Conservation (phyloP, 1,140 invertebrate genomes). For the Drosophila elegans region DNA sequence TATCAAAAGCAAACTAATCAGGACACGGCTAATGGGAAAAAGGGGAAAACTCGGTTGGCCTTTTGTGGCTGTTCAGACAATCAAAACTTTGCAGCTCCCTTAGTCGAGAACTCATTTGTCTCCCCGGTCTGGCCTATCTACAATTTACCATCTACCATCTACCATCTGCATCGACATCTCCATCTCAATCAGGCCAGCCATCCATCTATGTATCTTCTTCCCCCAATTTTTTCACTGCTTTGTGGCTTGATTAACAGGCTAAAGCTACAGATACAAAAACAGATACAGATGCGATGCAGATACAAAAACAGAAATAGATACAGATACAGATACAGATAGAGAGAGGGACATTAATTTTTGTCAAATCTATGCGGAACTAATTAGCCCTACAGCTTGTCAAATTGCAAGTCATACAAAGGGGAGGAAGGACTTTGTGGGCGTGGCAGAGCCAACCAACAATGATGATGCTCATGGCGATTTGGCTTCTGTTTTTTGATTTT, state of each 20-base stretch:
- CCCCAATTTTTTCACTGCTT: not conserved
- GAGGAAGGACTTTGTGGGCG: conserved; percentile 1
- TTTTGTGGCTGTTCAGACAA: conserved; percentile 31
- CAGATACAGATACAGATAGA: conserved; percentile 9
- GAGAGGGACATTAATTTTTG: conserved; percentile 71
- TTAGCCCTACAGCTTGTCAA: conserved; percentile 79
- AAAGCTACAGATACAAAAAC: conserved; percentile 20
- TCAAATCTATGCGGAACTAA: conserved; percentile 80
- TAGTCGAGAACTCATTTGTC: conserved; percentile 47
- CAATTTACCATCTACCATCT: not conserved
- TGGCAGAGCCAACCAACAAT: not conserved
- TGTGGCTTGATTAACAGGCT: conserved; percentile 49
- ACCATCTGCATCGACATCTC: conserved; percentile 6
- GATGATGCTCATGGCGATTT: conserved; percentile 27
- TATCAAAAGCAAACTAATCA: conserved; percentile 61
- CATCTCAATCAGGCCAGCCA: conserved; percentile 14
- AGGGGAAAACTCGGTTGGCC: conserved; percentile 9
- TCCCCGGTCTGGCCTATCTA: not conserved
- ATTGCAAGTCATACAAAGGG: conserved; percentile 76
- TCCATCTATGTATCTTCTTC: conserved; percentile 5
- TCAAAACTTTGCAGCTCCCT: conserved; percentile 30
- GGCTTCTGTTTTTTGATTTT: not conserved
- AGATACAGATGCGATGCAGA: too few species aligned
- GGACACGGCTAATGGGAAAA: conserved; percentile 29
- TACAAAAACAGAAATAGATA: conserved; percentile 2